Evolutionary conservation across 2,888 invertebrate genomes (phyloP), one percentile per base, ranked within the genome.

Genomic region (Rambutsinella grinnellia): DNA sequence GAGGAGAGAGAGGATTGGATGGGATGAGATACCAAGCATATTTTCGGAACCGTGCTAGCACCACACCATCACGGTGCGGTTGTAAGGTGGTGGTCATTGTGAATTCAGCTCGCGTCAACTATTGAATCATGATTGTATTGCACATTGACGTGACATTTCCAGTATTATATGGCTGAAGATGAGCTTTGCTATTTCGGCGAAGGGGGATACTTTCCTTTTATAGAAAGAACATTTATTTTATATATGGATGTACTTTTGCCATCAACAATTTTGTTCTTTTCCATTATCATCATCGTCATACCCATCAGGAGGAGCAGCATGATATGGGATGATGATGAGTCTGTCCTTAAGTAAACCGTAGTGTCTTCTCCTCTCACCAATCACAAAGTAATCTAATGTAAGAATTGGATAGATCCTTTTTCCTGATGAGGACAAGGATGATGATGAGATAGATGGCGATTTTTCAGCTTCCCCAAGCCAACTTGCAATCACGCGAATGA

Each of bases 41-140:
- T 67, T 62, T 62, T 49, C 17, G 51, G 51, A 49, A 19, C 51
- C 36, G 13, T 13, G 36, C 36, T 36, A 36, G 6, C 36, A 36
- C 13, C 36, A 36, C 36, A 36, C 36, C 36, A 36, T 13, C n/a
- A 17, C 49, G 6, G 49, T 49, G 49, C 19, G 49, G 49, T 49
- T 5, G 36, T 36, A 36, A 5, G 36, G 36, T 36, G 36, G 36
- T 49, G 66, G 74, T 78, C 72, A 78, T 78, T 78, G 69, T 46
- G 74, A 72, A 78, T 78, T 78, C 78, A 69, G 60, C 61, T 78
- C 78, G 65, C 74, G 78, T 78, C 69, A 69, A 78, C 74, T 74
- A 78, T 78, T 78, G 78, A 78, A 78, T 78, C 78, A 78, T 78
- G 78, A 78, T 78, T 74, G 78, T 69, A 75, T 58, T 63, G 58